These are phyloP conservation scores for Petrocephalus microphthalmus DNA, from an alignment of 2,113 vertebrate genomes.

Conservation along the genomic window DNA sequence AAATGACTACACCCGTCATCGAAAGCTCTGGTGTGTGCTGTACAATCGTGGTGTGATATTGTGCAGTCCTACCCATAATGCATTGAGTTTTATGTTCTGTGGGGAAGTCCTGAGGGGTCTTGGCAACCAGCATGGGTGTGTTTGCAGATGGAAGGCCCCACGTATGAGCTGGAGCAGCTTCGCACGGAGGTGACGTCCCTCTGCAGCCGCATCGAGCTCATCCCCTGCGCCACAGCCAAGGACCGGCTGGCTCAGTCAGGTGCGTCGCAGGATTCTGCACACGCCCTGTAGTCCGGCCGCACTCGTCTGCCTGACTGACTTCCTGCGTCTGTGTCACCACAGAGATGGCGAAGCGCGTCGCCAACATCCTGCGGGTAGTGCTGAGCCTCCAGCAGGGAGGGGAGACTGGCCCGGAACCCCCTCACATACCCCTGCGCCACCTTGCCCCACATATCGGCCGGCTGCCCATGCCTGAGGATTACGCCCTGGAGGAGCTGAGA, in stretches of 20 bases:
- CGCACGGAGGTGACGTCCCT: constrained; percentile 79
- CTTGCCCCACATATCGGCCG: constrained; percentile 78
- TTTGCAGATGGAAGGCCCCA: constrained; percentile 68
- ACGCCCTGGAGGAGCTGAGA: constrained; percentile 85
- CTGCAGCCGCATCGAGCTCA: constrained; percentile 79
- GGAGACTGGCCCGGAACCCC: constrained; percentile 45
- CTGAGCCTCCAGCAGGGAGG: constrained; percentile 75
- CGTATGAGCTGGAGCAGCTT: constrained; percentile 78
- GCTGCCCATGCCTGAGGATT: constrained; percentile 93
- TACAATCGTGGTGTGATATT: no score
- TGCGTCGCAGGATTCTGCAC: constrained; percentile 30
- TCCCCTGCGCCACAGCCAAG: constrained; percentile 74
- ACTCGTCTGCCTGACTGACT: background rate
- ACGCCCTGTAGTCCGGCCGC: background rate
- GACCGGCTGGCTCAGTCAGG: constrained; percentile 90
- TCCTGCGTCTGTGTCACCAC: background rate
- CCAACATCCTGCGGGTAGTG: constrained; percentile 84
- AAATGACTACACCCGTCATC: no score
- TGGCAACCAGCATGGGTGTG: background rate
- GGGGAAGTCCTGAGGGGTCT: background rate
- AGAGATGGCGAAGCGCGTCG: constrained; percentile 94
- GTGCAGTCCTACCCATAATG: background rate
- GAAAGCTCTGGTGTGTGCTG: no score
- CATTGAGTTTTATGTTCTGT: background rate
- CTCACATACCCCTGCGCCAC: constrained; percentile 64